Base-by-base conservation (phyloP, 2,888 invertebrate species). In the Tigriopus californicus region DNA sequence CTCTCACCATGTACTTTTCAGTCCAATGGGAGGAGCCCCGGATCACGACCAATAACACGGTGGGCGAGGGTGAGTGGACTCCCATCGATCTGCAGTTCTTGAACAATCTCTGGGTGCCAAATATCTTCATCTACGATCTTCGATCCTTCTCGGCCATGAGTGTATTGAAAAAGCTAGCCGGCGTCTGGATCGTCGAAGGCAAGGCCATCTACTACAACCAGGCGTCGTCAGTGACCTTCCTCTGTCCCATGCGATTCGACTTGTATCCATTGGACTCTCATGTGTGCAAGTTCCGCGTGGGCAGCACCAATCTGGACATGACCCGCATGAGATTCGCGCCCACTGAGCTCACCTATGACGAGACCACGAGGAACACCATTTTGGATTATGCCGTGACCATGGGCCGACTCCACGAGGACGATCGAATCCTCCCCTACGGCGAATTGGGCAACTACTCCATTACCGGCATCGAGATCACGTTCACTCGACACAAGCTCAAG, bases 1-100 rank as follows among this genome's bases (percentile, higher is more conserved):
- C 58, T 10, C 40, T 58, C 40, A 47, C 47, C n/a, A 58, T 58
- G 58, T 58, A 58, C 47, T 58, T 58, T 33, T 58, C 58, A 5
- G 58, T 58, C 15, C 20, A 46, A 49, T 58, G 58, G 58, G 58
- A 58, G 13, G 58, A 58, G 33, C 46, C 33, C 15, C 20, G 58
- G 10, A 12, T 58, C 13, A 22, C 20, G 8, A 49, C 58, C 33
- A 58, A 58, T 49, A 48, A 48, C 47, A 46, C 58, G 25, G 15
- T 54, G 18, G 15, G 20, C 10, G 18, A 18, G 25, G 54, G 54
- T 11, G 41, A 54, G 41, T 33, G 25, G 54, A 54, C 41, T 54
- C 54, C 54, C 41, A 41, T 54, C 41, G 54, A 54, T 54, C 41
- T 54, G 41, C 41, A 54, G 41, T 54, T 54, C 41, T 18, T 54